A percentile compares a stretch with the other conserved stretches of the same genome.
Evolutionary conservation across 2,888 invertebrate genomes (phyloP).

Genomic region (Drosophila recens): DNA sequence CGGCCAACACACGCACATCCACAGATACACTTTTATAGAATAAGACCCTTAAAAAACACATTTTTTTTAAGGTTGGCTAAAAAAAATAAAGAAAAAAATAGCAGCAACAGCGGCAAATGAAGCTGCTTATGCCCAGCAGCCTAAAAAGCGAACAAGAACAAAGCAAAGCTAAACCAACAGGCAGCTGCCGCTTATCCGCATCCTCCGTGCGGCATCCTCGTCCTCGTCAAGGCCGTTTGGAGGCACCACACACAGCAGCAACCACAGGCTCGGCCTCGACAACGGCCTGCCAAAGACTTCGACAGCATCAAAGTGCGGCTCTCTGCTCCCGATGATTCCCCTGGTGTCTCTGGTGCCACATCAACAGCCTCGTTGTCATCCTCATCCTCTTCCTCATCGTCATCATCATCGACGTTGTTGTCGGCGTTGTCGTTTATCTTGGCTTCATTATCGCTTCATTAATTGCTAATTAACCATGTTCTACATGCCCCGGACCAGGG

Average conservation of each 20-base stretch:
- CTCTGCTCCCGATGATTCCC: neutral
- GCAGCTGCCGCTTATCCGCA: conserved; percentile 54
- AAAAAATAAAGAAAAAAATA: conserved; percentile 11
- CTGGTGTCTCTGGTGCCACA: conserved; percentile 29
- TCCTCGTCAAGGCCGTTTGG: conserved; percentile 64
- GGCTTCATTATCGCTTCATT: conserved; percentile 84
- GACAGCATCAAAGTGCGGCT: conserved; percentile 33
- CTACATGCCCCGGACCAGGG: conserved; percentile 67
- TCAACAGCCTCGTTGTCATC: conserved; percentile 51
- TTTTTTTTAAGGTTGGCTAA: conserved; percentile 64
- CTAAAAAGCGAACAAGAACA: conserved; percentile 28
- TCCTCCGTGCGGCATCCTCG: conserved; percentile 49
- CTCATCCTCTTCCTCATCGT: conserved; percentile 26
- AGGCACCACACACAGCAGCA: conserved; percentile 23
- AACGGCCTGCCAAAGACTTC: conserved; percentile 54
- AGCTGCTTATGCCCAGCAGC: conserved; percentile 53
- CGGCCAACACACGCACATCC: conserved; percentile 35
- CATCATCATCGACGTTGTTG: conserved; percentile 29
- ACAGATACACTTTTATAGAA: conserved; percentile 22
- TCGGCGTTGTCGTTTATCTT: conserved; percentile 76
- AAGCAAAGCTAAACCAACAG: conserved; percentile 43
- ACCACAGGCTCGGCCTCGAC: conserved; percentile 39
- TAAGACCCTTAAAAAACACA: conserved; percentile 50
- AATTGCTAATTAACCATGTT: conserved; percentile 84
- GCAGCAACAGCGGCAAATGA: conserved; percentile 34